These are phyloP conservation scores for Ruditapes philippinarum DNA, from an alignment of 1,140 invertebrate genomes.

Conservation along the genomic window DNA sequence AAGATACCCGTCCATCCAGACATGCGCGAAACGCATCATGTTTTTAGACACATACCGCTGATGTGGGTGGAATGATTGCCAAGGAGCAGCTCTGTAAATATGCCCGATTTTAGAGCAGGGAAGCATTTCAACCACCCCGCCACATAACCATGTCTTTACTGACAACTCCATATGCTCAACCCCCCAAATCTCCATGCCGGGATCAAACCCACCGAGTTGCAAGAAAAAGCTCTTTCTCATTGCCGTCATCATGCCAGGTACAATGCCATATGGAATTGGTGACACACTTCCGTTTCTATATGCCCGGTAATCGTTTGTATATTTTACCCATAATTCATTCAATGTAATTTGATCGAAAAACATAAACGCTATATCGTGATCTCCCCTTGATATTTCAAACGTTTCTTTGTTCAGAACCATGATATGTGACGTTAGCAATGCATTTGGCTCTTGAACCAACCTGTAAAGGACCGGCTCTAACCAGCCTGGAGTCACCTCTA, in stretches of 20 bases:
- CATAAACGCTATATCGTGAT: background rate
- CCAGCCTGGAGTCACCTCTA: conserved; percentile 39
- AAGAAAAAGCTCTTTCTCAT: conserved; percentile 89
- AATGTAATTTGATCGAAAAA: conserved; percentile 38
- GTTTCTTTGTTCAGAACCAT: background rate
- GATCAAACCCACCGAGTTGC: conserved; percentile 90
- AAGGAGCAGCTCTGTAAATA: conserved; percentile 21
- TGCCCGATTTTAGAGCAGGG: conserved; percentile 99
- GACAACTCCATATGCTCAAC: conserved; percentile 99
- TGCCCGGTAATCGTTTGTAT: background rate
- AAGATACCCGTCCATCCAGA: conserved; percentile 36
- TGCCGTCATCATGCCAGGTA: conserved; percentile 56
- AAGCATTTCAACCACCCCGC: conserved; percentile 96
- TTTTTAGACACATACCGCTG: conserved; percentile 10
- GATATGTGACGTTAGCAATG: conserved; percentile 34
- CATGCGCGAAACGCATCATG: conserved; percentile 2
- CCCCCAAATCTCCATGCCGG: conserved; percentile 92
- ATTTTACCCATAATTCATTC: conserved; percentile 37
- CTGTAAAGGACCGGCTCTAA: conserved; percentile 37
- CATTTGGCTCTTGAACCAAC: conserved; percentile 34
- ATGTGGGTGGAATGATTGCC: background rate
- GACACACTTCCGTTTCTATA: conserved; percentile 36
- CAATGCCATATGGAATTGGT: conserved; percentile 25
- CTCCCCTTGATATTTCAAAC: background rate
- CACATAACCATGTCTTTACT: conserved; percentile 99